Percentiles rank a stretch among this genome's conserved stretches.
Conservation (phyloP, 2,113 vertebrate genomes). For the Telmatochromis sp. region DNA sequence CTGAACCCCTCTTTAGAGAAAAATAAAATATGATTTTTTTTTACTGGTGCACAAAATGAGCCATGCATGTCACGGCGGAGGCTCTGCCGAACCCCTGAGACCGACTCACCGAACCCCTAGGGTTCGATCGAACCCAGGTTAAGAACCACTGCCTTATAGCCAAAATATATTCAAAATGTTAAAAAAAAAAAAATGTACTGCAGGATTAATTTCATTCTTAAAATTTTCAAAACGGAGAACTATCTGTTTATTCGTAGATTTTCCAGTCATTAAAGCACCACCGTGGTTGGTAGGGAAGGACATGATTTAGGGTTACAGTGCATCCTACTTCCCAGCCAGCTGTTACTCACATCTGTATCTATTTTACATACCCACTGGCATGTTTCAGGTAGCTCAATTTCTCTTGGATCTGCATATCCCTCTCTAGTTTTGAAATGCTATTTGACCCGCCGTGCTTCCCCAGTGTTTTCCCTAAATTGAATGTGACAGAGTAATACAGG, state of each 20-base stretch:
- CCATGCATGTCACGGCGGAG: too few species aligned
- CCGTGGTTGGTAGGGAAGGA: not conserved
- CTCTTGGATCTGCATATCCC: not conserved
- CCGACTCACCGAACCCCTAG: too few species aligned
- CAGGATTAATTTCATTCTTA: not conserved
- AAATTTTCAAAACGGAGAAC: not conserved
- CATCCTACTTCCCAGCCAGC: not conserved
- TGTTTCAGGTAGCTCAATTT: not conserved
- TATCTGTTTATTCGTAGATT: not conserved
- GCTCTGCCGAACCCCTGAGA: too few species aligned
- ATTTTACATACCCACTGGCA: not conserved
- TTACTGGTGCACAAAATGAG: too few species aligned
- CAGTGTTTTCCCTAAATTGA: constrained; percentile 33
- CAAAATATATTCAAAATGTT: not conserved
- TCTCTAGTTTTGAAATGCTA: not conserved
- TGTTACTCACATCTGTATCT: not conserved
- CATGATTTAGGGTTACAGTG: not conserved
- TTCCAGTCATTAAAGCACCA: not conserved
- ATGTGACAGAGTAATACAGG: constrained; percentile 47
- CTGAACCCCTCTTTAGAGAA: too few species aligned
- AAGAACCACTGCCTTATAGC: too few species aligned
- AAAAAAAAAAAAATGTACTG: accelerated
- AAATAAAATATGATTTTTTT: too few species aligned
- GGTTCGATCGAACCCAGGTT: too few species aligned
- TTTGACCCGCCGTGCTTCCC: not conserved